These are phyloP conservation scores for Ceratoteleas bidentatus DNA, from an alignment of 1,140 invertebrate species.

Conservation along the genomic window DNA sequence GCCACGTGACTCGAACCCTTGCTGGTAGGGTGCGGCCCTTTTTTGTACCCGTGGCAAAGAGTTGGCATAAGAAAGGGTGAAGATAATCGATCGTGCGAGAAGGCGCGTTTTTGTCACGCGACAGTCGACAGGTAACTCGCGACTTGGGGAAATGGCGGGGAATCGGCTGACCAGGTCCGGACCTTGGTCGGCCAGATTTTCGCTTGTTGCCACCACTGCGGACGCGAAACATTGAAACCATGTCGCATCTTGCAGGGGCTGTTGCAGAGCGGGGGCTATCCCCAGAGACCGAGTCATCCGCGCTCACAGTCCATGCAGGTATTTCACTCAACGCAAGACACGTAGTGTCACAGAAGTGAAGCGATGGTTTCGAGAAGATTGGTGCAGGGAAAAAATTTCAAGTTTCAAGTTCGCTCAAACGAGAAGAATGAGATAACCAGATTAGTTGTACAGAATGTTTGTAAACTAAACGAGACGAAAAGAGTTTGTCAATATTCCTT, in stretches of 20 bases:
- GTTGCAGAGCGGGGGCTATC: slow-evolving; percentile 78
- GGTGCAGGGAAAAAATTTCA: neutral
- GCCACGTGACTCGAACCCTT: slow-evolving; percentile 76
- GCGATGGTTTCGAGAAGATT: slow-evolving; percentile 31
- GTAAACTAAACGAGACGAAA: too few relatives aligned
- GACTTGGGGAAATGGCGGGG: too few relatives aligned
- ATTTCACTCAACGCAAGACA: slow-evolving; percentile 63
- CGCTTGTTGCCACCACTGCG: slow-evolving; percentile 8
- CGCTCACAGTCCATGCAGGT: slow-evolving; percentile 81
- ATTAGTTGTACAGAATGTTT: too few relatives aligned
- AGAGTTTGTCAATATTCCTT: too few relatives aligned
- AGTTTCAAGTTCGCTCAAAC: too few relatives aligned
- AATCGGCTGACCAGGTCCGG: too few relatives aligned
- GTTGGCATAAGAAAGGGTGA: slow-evolving; percentile 73
- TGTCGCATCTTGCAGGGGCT: slow-evolving; percentile 78
- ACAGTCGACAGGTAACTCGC: too few relatives aligned
- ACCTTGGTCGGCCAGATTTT: too few relatives aligned
- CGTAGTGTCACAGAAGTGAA: slow-evolving; percentile 47
- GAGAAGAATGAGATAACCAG: too few relatives aligned
- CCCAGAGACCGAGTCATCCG: slow-evolving; percentile 78
- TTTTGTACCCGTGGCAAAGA: slow-evolving; percentile 66
- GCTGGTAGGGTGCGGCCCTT: slow-evolving; percentile 61
- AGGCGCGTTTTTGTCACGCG: slow-evolving; percentile 47
- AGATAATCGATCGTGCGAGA: slow-evolving; percentile 74
- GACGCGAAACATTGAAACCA: slow-evolving; percentile 38